Base-by-base conservation (phyloP, 2,113 vertebrate species). In the Rhineura floridana region DNA sequence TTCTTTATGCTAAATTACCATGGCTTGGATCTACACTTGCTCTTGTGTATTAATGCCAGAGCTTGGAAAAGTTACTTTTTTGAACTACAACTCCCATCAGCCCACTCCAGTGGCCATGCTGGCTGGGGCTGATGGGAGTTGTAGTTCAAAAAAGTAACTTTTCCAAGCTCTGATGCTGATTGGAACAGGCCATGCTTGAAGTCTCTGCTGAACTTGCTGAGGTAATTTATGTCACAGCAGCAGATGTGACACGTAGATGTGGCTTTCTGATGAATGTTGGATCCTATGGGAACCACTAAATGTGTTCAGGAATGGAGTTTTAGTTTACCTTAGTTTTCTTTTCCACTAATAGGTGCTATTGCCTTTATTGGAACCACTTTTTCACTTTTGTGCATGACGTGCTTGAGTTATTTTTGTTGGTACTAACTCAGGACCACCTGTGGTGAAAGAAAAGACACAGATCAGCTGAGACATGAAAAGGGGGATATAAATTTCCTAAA, bases 351-450 rank as follows among this genome's bases (percentile, higher is more conserved):
- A 76, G 88, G 93, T 87, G n/a, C 70, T 90, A 48, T 79, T 88
- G 19, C 55, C 84, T 90, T 87, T 79, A 69, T 89, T 90, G 86
- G 91, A 88, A 87, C 67, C 89, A 75, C 44, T 87, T 10, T 77
- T 94, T 91, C 67, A 85, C 62, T 84, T 84, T n/a, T 86, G 28
- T 90, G 78, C 73, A 55, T 80, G 91, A 95, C 81, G 1, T 75
- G 33, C 50, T 87, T 88, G 77, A 88, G 9, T 44, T 90, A 9
- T 80, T 93, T 93, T 87, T 80, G 4, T 88, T 80, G 81, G 59
- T 89, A 70, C 85, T 92, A 92, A 90, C 11, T 0, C 33, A 80
- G 90, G 91, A 91, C 83, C 87, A 88, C 88, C 81, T 92, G 59
- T 42, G 72, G 33, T 80, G 65, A 90, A 90, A 79, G 25, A 90